Evolutionary conservation across 2,113 vertebrate genomes (phyloP).

Genomic region (Pterophyllum scalare): DNA sequence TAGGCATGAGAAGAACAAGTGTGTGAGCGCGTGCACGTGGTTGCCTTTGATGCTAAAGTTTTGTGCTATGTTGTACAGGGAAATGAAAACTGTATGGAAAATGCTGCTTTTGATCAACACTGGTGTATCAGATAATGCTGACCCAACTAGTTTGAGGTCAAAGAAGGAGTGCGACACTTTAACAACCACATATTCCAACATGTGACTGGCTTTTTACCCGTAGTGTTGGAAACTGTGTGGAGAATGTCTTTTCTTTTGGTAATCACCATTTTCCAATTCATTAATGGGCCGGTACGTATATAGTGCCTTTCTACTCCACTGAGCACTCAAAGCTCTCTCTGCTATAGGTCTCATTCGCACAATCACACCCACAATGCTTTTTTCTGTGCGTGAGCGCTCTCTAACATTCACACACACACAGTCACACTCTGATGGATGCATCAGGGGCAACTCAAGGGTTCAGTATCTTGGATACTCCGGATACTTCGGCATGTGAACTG

Average conservation of each 20-base stretch:
- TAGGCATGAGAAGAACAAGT: conserved; percentile 35
- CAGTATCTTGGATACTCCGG: too few species aligned
- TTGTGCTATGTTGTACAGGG: conserved; percentile 6
- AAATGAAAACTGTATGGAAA: conserved; percentile 12
- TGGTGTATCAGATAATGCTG: background rate
- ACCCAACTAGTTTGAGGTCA: conserved; percentile 1
- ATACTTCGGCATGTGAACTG: too few species aligned
- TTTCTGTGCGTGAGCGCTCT: too few species aligned
- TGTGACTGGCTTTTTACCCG: background rate
- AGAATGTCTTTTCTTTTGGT: background rate
- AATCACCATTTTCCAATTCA: background rate
- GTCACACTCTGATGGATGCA: too few species aligned
- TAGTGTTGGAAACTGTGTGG: background rate
- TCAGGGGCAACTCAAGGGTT: too few species aligned
- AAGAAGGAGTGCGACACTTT: rapidly evolving
- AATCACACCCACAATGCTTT: too few species aligned
- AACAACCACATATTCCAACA: background rate
- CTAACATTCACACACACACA: too few species aligned
- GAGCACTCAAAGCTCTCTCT: too few species aligned
- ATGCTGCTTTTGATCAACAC: background rate
- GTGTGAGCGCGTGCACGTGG: background rate
- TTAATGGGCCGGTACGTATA: too few species aligned
- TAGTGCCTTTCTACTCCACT: too few species aligned
- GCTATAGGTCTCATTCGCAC: too few species aligned
- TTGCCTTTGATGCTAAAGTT: conserved; percentile 28